Percentiles rank a stretch among this genome's conserved stretches.
phyloP scores from a whole-genome alignment of 2,113 vertebrate species.

The Macrotis lagotis region DNA sequence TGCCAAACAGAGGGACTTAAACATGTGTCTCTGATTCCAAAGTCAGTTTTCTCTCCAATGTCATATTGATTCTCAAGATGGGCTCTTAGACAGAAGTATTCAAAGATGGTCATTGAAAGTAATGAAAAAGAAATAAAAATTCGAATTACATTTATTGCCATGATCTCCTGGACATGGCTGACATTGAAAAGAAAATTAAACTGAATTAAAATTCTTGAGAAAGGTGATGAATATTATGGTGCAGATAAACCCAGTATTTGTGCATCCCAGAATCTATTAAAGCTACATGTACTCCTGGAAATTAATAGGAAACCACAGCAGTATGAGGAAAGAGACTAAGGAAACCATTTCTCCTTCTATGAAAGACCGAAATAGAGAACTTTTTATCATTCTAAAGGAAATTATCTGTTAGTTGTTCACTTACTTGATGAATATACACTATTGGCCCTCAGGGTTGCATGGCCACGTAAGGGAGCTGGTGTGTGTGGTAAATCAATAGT shows the following conservation, averaged over 20 bases:
- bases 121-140: background rate
- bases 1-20: background rate
- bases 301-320: conserved; percentile 30
- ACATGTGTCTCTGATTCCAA: background rate
- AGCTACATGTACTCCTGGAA: background rate
- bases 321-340: background rate
- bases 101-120: background rate
- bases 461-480: too few species aligned
- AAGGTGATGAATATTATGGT: background rate
- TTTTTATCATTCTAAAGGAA: background rate
- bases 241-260: background rate
- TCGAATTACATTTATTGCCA: background rate
- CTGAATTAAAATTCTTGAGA: background rate
- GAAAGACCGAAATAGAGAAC: conserved; percentile 6
- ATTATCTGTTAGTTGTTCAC: background rate
- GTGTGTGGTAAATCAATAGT: too few species aligned
- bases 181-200: conserved; percentile 14
- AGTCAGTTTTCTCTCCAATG: background rate
- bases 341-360: background rate
- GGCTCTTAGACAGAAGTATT: background rate
- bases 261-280: conserved; percentile 11
- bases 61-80: background rate
- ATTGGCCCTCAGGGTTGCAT: background rate
- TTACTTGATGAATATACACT: background rate
- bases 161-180: background rate